Evolutionary conservation across 1,140 invertebrate species (phyloP), one percentile per base, ranked within the genome.

Genomic region (Drosophila pachea): DNA sequence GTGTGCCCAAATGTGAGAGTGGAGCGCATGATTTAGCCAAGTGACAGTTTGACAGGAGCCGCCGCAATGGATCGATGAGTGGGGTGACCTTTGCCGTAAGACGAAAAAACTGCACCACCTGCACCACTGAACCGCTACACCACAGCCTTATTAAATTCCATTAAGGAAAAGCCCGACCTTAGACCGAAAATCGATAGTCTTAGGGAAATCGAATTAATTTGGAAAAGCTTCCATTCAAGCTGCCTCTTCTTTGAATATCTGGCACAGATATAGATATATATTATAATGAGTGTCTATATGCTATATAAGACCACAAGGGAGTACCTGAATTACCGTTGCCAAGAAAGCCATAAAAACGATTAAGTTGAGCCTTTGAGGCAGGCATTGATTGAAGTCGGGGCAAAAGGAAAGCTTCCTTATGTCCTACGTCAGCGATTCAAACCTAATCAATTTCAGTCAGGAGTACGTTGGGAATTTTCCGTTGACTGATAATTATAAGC

Each of bases 381-480:
- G 29, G 9, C 9, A 40, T 16, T 5, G 31, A 50, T 22, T 31
- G 6, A 3, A 11, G 31, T 32, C 29, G 47, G 9, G 9, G 12
- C 2, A 38, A 2, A 7, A 12, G 7, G n/a, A 22, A n/a, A 16
- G 6, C 2, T n/a, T 16, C 50, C 22, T 22, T 0, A 11, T 8
- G 16, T 6, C n/a, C 31, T 31, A 40, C 38, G 47, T 69, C 33
- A 56, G 32, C 8, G 60, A 16, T 35, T 55, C 47, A 7, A 45
- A 42, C 16, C 36, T 71, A 76, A 79, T 76, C 65, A 81, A 67
- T 66, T 76, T 73, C 48, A 42, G 65, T 35, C 58, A 43, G 36
- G 35, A 55, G 48, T 45, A 11, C 22, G 45, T 54, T 54, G 60
- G 81, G 67, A 84, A 84, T 86, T 84, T 84, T 84, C 81, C 81